phyloP scores from a whole-genome alignment of 2,113 vertebrate genomes.

The Charina bottae region DNA sequence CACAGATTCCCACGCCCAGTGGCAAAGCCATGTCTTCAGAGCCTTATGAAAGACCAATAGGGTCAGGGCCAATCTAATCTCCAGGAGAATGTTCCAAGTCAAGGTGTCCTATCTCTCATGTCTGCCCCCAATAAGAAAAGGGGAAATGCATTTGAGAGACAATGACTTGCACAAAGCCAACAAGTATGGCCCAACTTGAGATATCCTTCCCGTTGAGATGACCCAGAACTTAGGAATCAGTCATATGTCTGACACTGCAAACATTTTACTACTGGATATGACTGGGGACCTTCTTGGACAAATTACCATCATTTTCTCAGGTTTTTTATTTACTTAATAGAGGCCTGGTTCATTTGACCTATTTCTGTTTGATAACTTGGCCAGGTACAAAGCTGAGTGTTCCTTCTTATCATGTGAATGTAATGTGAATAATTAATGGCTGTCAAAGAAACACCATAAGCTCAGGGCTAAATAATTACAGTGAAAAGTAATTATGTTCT shows the following conservation, averaged over 20 bases:
- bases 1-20: not conserved
- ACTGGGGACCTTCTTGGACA: not conserved
- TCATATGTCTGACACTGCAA: not conserved
- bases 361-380: not conserved
- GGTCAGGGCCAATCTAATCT: not conserved
- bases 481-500: not conserved
- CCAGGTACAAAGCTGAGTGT: not conserved
- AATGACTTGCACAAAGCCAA: not conserved
- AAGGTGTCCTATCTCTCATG: not conserved
- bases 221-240: not conserved
- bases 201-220: not conserved
- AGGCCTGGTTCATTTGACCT: not conserved
- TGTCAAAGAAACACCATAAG: not conserved
- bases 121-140: not conserved
- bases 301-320: not conserved
- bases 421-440: not conserved
- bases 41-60: not conserved
- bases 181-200: not conserved
- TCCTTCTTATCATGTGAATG: not conserved
- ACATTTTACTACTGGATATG: not conserved
- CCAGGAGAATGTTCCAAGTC: not conserved
- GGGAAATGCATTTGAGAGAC: not conserved
- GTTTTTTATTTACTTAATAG: not conserved
- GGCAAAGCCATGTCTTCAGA: not conserved
- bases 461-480: not conserved